Evolutionary conservation across 1,140 invertebrate genomes (phyloP), one percentile per base, ranked within the genome.

Genomic region (Contarinia nasturtii): DNA sequence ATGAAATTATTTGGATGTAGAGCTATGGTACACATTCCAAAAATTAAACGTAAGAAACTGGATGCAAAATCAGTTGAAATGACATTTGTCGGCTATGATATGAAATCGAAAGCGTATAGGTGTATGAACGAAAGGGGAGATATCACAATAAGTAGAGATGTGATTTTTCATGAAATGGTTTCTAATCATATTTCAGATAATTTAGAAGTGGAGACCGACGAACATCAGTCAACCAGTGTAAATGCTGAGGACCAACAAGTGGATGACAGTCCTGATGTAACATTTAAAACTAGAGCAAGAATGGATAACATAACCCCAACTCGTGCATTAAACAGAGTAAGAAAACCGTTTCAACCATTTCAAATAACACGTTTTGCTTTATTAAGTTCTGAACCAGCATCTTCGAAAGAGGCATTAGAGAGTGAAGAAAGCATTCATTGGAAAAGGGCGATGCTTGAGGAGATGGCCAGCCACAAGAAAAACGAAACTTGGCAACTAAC

Each of bases 81-180:
- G 15, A 50, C 56, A 8, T 61, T 67, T 46, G 53, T 67, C 44
- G 64, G 62, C 2, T 67, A 64, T 44, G 37, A 40, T 47, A 15
- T 8, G 8, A n/a, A 36, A n/a, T 10, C 8, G 34, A 41, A 41
- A 15, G 38, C 10, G 17, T 41, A n/a, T 18, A 8, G 38, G 7
- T 41, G 38, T 15, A 15, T 46, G 7, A 33, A 46, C 21, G n/a
- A 18, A 11, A 37, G 33, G 2, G 37, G 37, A 37, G n/a, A 20
- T 7, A 14, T 46, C 19, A 4, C 4, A 2, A 14, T 37, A 12
- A 37, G 33, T 19, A 4, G 33, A 17, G 45, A 46, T 19, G 52
- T 63, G 10, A 51, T 49, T 20, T 55, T 61, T 22, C 22, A 58
- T 33, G 58, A 61, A 53, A 15, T 14, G 33, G 7, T 34, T 34